These are phyloP conservation scores for Macrophya annulata DNA, from an alignment of 2,888 invertebrate species.

Conservation along the genomic window DNA sequence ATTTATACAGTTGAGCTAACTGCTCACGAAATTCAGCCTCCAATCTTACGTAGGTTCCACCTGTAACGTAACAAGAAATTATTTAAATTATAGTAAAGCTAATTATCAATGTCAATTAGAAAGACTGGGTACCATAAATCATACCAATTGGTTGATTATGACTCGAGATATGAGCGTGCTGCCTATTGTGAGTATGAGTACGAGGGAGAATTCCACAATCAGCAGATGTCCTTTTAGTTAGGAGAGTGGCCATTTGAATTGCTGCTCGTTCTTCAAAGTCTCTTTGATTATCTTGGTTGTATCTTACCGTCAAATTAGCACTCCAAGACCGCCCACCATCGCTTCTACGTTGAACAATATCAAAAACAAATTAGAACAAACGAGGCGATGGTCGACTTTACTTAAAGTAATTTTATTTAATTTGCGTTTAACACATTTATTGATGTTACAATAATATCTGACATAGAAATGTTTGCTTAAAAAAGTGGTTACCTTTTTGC, in stretches of 20 bases:
- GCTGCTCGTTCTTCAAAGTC: constrained; percentile 91
- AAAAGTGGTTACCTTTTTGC: constrained; percentile 66
- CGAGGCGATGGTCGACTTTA: constrained; percentile 24
- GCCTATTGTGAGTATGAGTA: constrained; percentile 64
- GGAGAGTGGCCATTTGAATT: constrained; percentile 84
- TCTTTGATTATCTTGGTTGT: constrained; percentile 94
- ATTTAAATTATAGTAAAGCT: neutral
- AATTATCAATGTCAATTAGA: constrained; percentile 13
- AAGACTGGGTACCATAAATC: neutral
- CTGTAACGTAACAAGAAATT: constrained; percentile 74
- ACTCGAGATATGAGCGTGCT: constrained; percentile 65
- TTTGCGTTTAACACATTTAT: neutral
- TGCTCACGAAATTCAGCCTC: constrained; percentile 90
- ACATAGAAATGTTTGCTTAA: constrained; percentile 1
- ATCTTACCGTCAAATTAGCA: constrained; percentile 88
- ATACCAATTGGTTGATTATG: constrained; percentile 72
- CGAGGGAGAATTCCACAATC: constrained; percentile 68
- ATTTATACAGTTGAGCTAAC: constrained; percentile 70
- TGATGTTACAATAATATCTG: neutral
- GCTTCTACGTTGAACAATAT: constrained; percentile 65
- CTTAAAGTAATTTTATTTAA: neutral
- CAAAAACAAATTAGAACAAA: neutral
- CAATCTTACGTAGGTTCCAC: constrained; percentile 88
- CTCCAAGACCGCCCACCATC: constrained; percentile 87
- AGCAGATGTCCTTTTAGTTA: constrained; percentile 80